Base-by-base conservation (phyloP, 2,888 invertebrate species). In the Drosophila anomalata region DNA sequence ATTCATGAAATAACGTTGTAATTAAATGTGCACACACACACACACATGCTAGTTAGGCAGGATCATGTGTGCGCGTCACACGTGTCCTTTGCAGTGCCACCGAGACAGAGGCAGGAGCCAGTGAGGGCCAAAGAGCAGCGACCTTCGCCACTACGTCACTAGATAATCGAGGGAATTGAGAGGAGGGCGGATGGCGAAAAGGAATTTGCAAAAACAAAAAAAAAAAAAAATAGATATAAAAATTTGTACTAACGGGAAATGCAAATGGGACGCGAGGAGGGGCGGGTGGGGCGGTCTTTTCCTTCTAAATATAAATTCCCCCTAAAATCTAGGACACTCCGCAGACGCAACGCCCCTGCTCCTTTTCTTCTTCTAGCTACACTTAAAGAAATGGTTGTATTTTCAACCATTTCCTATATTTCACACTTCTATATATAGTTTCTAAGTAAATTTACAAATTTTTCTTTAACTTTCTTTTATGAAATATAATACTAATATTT, bases 51-150 rank as follows among this genome's bases (percentile, higher is more conserved):
- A 22, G 17, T 20, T 54, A 52, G 50, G 22, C 47, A 31, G 54
- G 46, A 41, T 61, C 33, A 50, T 50, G 61, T 56, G 36, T 63
- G 68, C 70, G 74, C 79, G 82, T 82, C 84, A 84, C 52, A 73
- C 72, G 60, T 84, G 81, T 81, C 85, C 81, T 82, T 81, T 71
- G 66, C 73, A 66, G 39, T 17, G 39, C 26, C 31, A n/a, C 26
- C 0, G 12, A n/a, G 31, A 33, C 33, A 9, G 14, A 22, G 46
- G 9, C 22, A 29, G 9, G 29, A 29, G 29, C 29, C 3, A 2
- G 22, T 14, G 33, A 42, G 12, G 20, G 11, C 41, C 17, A 36
- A 52, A 36, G 68, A 59, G 48, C 39, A 51, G 48, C 53, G 73
- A 58, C 69, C 69, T 70, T 72, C 73, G 72, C 41, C 51, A 41